phyloP scores from a whole-genome alignment of 2,888 invertebrate genomes.

The Drosophila atripex region DNA sequence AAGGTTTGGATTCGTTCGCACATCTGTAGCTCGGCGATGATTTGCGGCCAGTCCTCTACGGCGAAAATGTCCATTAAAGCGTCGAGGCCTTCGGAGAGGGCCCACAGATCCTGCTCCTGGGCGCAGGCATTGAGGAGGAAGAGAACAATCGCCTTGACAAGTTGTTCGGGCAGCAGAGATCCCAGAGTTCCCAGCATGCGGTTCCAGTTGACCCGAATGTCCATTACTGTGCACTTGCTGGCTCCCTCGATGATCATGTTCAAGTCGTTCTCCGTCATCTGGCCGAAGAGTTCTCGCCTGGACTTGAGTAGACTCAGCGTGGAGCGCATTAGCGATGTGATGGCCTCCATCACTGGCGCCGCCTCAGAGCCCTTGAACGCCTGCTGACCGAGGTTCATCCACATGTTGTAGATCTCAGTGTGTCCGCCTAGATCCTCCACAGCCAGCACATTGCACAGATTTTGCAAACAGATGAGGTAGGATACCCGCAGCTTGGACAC shows the following conservation, averaged over 20 bases:
- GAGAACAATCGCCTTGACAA: constrained; percentile 84
- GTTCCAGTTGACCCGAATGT: constrained; percentile 86
- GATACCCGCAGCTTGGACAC: constrained; percentile 86
- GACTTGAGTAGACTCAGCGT: constrained; percentile 88
- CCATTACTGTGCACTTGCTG: constrained; percentile 85
- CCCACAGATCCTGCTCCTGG: constrained; percentile 88
- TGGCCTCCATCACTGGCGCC: constrained; percentile 87
- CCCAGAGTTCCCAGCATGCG: constrained; percentile 86
- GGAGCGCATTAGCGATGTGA: constrained; percentile 90
- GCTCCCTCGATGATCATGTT: constrained; percentile 85
- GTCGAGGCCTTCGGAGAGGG: constrained; percentile 90
- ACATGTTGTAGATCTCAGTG: constrained; percentile 87
- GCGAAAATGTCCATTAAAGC: constrained; percentile 91
- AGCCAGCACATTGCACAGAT: constrained; percentile 87
- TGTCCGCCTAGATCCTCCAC: constrained; percentile 88
- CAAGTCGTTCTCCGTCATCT: constrained; percentile 86
- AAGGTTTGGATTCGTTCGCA: constrained; percentile 86
- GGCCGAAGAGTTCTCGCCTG: constrained; percentile 84
- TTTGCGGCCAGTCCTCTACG: constrained; percentile 89
- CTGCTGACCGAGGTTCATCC: constrained; percentile 88
- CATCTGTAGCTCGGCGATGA: constrained; percentile 87
- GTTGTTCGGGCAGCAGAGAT: constrained; percentile 82
- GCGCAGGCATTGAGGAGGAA: constrained; percentile 82
- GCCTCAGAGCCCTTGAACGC: constrained; percentile 86
- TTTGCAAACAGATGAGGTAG: constrained; percentile 88